These are phyloP conservation scores for Caenorhabditis becei DNA, from an alignment of 2,888 invertebrate genomes.

Conservation along the genomic window DNA sequence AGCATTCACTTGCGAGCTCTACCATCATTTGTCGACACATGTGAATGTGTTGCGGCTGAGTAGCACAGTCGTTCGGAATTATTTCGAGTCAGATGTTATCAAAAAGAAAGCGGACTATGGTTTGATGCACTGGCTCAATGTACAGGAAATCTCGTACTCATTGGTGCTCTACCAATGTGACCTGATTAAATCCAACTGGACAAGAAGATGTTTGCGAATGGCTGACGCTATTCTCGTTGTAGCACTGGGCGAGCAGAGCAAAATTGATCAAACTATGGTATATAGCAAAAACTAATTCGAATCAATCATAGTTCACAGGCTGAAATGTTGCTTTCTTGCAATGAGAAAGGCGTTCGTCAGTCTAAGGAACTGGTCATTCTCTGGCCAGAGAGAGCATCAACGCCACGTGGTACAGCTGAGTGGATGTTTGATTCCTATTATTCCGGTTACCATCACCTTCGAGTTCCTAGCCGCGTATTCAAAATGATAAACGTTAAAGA, in stretches of 20 bases:
- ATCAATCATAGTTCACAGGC: constrained; percentile 13
- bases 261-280: constrained; percentile 81
- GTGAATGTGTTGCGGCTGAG: constrained; percentile 87
- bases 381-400: constrained; percentile 87
- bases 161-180: constrained; percentile 98
- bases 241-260: constrained; percentile 91
- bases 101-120: constrained; percentile 84
- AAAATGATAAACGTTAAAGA: constrained; percentile 82
- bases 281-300: no score
- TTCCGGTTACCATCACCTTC: constrained; percentile 96
- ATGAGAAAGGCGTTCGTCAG: constrained; percentile 91
- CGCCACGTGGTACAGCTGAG: constrained; percentile 84
- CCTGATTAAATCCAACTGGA: constrained; percentile 93
- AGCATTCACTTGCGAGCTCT: constrained; percentile 95
- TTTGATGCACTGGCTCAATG: constrained; percentile 95
- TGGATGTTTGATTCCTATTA: constrained; percentile 98
- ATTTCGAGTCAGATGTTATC: constrained; percentile 40
- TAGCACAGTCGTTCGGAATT: constrained; percentile 31
- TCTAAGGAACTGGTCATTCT: constrained; percentile 95
- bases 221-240: constrained; percentile 98
- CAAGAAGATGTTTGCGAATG: constrained; percentile 89
- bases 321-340: constrained; percentile 31
- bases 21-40: constrained; percentile 88
- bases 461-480: constrained; percentile 94
- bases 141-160: constrained; percentile 96